Evolutionary conservation across 1,140 invertebrate species (phyloP).

Genomic region (Mizuhopecten yessoensis): DNA sequence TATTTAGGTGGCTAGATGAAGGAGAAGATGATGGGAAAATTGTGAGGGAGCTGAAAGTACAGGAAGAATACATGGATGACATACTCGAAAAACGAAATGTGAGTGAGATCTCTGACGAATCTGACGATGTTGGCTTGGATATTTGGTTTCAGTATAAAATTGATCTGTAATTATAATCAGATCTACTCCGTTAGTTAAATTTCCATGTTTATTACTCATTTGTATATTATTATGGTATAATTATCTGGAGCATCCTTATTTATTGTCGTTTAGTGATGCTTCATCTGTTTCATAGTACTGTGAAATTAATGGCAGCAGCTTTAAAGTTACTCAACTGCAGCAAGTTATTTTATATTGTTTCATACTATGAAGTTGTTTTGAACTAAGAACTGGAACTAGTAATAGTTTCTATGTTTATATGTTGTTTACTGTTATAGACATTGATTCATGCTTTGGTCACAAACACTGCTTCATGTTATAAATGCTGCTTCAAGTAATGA

Average conservation of each 20-base stretch:
- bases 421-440: background rate
- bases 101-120: slow-evolving; percentile 52
- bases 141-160: slow-evolving; percentile 35
- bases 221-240: background rate
- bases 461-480: too few species aligned
- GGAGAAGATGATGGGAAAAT: slow-evolving; percentile 83
- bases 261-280: background rate
- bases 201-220: background rate
- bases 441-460: too few species aligned
- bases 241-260: background rate
- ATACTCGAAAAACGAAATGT: slow-evolving; percentile 80
- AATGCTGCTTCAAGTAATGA: too few species aligned
- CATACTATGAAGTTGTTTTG: background rate
- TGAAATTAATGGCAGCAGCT: too few species aligned
- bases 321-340: too few species aligned
- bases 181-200: background rate
- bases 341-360: too few species aligned
- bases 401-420: background rate
- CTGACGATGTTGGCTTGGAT: background rate
- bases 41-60: slow-evolving; percentile 79
- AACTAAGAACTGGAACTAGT: background rate
- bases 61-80: slow-evolving; percentile 81
- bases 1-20: slow-evolving; percentile 81
- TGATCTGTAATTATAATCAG: background rate
- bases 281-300: too few species aligned